These are phyloP conservation scores for Pectinophora gossypiella DNA, from an alignment of 1,140 invertebrate species.

Conservation along the genomic window DNA sequence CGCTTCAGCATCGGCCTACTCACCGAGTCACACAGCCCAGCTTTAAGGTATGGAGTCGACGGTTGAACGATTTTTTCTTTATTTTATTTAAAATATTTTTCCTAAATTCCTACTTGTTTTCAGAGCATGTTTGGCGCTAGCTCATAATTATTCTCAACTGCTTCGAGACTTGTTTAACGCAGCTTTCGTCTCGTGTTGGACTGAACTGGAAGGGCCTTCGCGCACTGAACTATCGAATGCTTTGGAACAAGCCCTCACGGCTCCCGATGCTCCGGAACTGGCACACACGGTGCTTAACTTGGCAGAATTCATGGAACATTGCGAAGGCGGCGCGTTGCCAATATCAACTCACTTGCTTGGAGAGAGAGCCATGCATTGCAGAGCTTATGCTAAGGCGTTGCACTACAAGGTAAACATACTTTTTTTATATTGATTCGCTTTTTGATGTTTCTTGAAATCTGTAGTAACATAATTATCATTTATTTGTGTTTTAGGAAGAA, in stretches of 20 bases:
- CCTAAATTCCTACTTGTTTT: slow-evolving; percentile 10
- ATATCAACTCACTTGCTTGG: slow-evolving; percentile 90
- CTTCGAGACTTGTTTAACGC: slow-evolving; percentile 98
- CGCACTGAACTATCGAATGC: slow-evolving; percentile 92
- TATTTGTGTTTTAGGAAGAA: slow-evolving; percentile 90
- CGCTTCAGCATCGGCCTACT: slow-evolving; percentile 94
- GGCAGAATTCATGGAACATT: slow-evolving; percentile 99
- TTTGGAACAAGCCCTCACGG: slow-evolving; percentile 91
- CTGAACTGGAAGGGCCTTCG: slow-evolving; percentile 89
- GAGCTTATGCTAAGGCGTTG: slow-evolving; percentile 96
- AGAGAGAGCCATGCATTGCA: slow-evolving; percentile 88
- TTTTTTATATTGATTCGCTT: neutral
- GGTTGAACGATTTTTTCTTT: neutral
- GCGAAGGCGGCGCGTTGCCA: slow-evolving; percentile 96
- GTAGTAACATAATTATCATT: neutral
- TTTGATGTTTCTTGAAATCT: neutral
- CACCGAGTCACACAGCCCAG: slow-evolving; percentile 96
- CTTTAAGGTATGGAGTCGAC: slow-evolving; percentile 83
- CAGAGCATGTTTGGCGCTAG: slow-evolving; percentile 92
- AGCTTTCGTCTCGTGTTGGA: slow-evolving; percentile 99
- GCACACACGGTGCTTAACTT: slow-evolving; percentile 98
- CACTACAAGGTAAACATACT: slow-evolving; percentile 87
- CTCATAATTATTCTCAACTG: slow-evolving; percentile 95
- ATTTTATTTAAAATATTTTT: neutral
- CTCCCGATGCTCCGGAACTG: slow-evolving; percentile 96